Conservation (phyloP, 2,113 vertebrate species). For the Dolichotis patagonum region DNA sequence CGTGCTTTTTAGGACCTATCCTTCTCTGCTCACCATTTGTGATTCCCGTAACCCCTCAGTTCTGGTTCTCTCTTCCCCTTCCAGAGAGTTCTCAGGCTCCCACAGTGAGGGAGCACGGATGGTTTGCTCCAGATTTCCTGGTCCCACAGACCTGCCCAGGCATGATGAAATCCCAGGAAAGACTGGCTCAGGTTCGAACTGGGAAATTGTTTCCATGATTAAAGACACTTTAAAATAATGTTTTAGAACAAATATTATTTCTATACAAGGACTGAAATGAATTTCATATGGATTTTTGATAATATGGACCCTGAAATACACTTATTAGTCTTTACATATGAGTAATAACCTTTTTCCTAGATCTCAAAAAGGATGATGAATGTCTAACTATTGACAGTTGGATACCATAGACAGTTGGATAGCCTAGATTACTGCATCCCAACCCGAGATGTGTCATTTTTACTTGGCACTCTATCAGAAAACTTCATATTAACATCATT, state of each 20-base stretch:
- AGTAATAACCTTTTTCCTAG: neutral
- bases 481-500: neutral
- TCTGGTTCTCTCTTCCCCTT: no score
- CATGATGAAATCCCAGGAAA: neutral
- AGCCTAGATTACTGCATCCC: neutral
- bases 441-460: rapidly evolving
- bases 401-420: no score
- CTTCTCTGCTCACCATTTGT: neutral
- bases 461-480: neutral
- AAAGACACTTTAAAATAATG: neutral
- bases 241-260: neutral
- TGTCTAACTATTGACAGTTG: neutral
- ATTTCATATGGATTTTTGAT: neutral
- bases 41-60: neutral
- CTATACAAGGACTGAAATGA: neutral
- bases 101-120: rapidly evolving
- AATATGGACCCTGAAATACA: neutral
- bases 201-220: neutral
- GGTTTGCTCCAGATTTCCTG: neutral
- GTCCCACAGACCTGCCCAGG: neutral
- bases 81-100: neutral
- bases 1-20: neutral
- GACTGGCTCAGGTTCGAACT: neutral
- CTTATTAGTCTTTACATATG: neutral
- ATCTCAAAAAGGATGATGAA: neutral